Conservation (phyloP, 2,113 vertebrate genomes). For the Psophia crepitans region DNA sequence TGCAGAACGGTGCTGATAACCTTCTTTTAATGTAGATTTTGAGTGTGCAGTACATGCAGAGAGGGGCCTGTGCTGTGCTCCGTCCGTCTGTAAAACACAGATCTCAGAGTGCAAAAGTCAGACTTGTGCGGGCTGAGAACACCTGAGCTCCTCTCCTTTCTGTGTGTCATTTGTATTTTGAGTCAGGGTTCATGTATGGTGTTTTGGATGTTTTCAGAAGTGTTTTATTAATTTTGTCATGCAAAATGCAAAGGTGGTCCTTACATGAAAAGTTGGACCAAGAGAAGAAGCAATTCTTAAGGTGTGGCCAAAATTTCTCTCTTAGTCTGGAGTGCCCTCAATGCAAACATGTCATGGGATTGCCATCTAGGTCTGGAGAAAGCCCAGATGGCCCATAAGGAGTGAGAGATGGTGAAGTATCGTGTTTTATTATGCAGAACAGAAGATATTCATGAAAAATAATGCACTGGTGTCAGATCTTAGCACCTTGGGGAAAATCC, state of each 20-base stretch:
- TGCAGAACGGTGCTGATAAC: slow-evolving; percentile 23
- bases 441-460: slow-evolving; percentile 6
- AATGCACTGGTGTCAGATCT: background rate
- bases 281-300: background rate
- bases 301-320: background rate
- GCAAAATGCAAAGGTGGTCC: background rate
- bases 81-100: background rate
- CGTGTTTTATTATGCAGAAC: background rate
- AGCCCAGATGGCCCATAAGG: background rate
- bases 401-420: background rate
- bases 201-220: background rate
- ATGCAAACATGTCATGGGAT: accelerated
- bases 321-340: background rate
- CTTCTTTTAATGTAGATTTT: slow-evolving; percentile 16
- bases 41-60: background rate
- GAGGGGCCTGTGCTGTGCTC: background rate
- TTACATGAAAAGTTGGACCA: background rate
- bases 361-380: background rate
- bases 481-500: slow-evolving; percentile 22
- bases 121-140: background rate
- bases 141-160: background rate
- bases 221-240: background rate
- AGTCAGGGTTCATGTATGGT: background rate
- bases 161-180: background rate
- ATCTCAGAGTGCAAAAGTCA: background rate